A percentile compares a stretch with the other conserved stretches of the same genome.
These are phyloP conservation scores for Neostethus bicornis DNA, from an alignment of 2,797 vertebrate genomes.

Conservation along the genomic window DNA sequence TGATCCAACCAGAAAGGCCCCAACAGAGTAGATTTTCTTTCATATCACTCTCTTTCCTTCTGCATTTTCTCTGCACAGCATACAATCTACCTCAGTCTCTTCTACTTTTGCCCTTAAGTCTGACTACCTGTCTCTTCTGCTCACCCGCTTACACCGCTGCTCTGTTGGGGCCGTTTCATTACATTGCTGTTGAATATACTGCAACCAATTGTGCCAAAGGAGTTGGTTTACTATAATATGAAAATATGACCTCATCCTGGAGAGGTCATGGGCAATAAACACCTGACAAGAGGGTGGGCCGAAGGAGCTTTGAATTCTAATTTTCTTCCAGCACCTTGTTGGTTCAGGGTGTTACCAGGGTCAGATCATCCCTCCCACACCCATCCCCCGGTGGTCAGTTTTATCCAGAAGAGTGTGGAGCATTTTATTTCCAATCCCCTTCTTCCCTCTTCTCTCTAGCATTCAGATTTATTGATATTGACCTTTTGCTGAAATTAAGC, in stretches of 20 bases:
- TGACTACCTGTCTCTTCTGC: constrained; percentile 37
- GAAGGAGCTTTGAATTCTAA: constrained; percentile 77
- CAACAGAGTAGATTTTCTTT: constrained; percentile 60
- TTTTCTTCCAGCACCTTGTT: constrained; percentile 75
- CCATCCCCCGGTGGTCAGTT: constrained; percentile 70
- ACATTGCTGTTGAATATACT: constrained; percentile 77
- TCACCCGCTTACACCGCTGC: constrained; percentile 32
- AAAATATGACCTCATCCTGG: constrained; percentile 83
- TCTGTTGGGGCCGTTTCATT: constrained; percentile 70
- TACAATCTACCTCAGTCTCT: constrained; percentile 57
- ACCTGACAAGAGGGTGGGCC: constrained; percentile 75
- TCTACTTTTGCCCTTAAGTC: constrained; percentile 47
- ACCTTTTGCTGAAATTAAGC: constrained; percentile 86
- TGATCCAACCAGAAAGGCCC: constrained; percentile 62
- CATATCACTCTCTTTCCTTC: constrained; percentile 62
- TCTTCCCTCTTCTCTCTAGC: constrained; percentile 50
- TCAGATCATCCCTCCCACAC: constrained; percentile 65
- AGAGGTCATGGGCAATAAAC: constrained; percentile 81
- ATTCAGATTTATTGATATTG: constrained; percentile 84
- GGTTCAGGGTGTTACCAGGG: constrained; percentile 64
- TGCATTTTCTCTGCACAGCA: constrained; percentile 50
- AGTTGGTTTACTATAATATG: constrained; percentile 81
- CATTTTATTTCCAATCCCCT: constrained; percentile 57
- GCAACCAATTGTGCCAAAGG: constrained; percentile 73
- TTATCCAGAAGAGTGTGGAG: constrained; percentile 25